Percentiles rank a stretch among this genome's conserved stretches.
These are phyloP conservation scores for Siderastrea radians DNA, from an alignment of 92 coral and sea anemone genomes.

Conservation along the genomic window DNA sequence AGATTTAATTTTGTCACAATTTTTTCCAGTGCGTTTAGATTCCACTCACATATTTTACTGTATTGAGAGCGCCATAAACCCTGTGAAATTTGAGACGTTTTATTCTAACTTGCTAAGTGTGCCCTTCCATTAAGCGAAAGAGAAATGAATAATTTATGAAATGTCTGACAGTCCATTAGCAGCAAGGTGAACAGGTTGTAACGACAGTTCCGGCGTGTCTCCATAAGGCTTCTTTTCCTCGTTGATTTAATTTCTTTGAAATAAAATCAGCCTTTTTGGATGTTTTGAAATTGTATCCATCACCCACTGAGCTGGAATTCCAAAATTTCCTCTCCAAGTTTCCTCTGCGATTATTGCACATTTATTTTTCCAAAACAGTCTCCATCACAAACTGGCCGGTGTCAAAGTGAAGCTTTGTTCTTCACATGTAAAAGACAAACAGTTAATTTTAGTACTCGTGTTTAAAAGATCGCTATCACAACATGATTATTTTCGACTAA, in stretches of 20 bases:
- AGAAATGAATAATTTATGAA: constrained; percentile 56
- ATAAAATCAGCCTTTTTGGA: constrained; percentile 1
- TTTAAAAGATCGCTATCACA: constrained; percentile 54
- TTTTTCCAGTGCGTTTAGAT: constrained; percentile 2
- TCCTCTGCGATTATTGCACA: constrained; percentile 13
- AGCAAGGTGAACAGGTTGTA: constrained; percentile 30
- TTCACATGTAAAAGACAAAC: constrained; percentile 50
- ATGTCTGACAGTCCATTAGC: constrained; percentile 46
- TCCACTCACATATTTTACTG: constrained; percentile 27
- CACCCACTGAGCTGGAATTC: constrained; percentile 10
- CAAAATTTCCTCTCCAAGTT: constrained; percentile 43
- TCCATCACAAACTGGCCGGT: constrained; percentile 11
- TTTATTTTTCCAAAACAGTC: constrained; percentile 34
- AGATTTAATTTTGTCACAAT: background rate
- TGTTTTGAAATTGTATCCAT: constrained; percentile 43
- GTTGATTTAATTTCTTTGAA: background rate
- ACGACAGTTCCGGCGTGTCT: constrained; percentile 13
- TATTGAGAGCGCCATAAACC: constrained; percentile 9
- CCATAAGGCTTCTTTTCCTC: background rate
- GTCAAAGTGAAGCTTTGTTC: constrained; percentile 17
- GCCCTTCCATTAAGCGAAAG: constrained; percentile 45
- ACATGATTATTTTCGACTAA: constrained; percentile 55
- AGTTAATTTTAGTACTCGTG: constrained; percentile 43
- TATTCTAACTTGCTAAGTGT: constrained; percentile 33
- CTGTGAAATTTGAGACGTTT: constrained; percentile 45